These are phyloP conservation scores for Colaptes auratus DNA, from an alignment of 2,113 vertebrate genomes.

Conservation along the genomic window DNA sequence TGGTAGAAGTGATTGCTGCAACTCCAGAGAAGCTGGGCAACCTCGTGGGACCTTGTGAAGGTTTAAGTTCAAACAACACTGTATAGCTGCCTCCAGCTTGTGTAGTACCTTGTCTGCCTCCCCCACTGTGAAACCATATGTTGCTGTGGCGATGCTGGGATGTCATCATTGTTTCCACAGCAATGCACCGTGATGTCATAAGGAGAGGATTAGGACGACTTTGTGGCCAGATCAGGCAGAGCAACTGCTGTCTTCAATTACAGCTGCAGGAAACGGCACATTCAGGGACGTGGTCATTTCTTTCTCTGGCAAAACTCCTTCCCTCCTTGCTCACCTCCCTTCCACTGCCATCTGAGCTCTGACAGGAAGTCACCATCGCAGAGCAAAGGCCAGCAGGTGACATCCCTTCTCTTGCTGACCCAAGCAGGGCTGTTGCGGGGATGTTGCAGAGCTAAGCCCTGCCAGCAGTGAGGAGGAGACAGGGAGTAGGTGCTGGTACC, in stretches of 20 bases:
- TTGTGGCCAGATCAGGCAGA: constrained; percentile 23
- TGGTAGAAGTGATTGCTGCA: not conserved
- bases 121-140: constrained; percentile 1
- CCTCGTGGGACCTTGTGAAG: not conserved
- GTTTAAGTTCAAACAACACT: not conserved
- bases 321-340: accelerated
- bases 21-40: not conserved
- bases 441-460: not conserved
- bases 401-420: not conserved
- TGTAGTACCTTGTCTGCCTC: not conserved
- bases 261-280: not conserved
- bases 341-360: not conserved
- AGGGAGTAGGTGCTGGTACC: constrained; percentile 65
- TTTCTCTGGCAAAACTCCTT: not conserved
- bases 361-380: not conserved
- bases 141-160: not conserved
- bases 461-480: not conserved
- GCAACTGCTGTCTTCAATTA: constrained; percentile 49
- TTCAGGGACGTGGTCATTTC: not conserved
- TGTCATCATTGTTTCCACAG: constrained; percentile 34
- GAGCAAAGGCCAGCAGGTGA: not conserved
- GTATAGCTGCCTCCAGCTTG: not conserved
- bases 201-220: constrained; percentile 35
- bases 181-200: constrained; percentile 19
- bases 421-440: not conserved